A percentile compares a stretch with the other conserved stretches of the same genome.
phyloP scores from a whole-genome alignment of 2,113 vertebrate genomes.

The Oxyruncus cristatus region DNA sequence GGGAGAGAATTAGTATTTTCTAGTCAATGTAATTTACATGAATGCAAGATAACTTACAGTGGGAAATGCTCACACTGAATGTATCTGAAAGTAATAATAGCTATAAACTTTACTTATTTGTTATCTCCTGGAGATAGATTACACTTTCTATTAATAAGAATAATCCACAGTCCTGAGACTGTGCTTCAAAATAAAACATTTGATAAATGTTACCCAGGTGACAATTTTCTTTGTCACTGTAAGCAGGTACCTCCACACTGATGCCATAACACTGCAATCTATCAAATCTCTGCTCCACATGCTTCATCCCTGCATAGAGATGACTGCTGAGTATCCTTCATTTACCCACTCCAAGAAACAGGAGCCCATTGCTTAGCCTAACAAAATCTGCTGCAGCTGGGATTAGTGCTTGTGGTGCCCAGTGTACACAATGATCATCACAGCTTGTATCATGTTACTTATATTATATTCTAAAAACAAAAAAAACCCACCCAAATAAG shows the following conservation, averaged over 20 bases:
- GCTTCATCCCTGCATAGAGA: neutral
- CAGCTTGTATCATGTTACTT: neutral
- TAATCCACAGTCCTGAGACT: neutral
- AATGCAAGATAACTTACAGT: conserved; percentile 51
- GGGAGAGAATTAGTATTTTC: conserved; percentile 69
- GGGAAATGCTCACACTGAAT: conserved; percentile 28
- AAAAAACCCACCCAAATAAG: neutral
- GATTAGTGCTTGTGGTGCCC: neutral
- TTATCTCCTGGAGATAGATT: conserved; percentile 35
- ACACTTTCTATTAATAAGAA: conserved; percentile 13
- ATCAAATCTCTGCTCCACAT: neutral
- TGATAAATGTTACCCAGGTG: neutral
- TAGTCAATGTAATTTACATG: conserved; percentile 62
- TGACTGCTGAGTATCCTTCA: neutral
- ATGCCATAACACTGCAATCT: neutral
- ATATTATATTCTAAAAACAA: neutral
- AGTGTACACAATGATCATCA: neutral
- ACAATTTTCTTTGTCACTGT: neutral
- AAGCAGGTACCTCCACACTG: neutral
- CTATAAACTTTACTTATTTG: conserved; percentile 55
- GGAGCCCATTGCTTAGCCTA: neutral
- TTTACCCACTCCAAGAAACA: neutral
- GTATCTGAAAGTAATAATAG: conserved; percentile 56
- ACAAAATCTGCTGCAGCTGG: neutral
- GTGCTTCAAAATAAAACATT: neutral